Evolutionary conservation across 2,888 invertebrate species (phyloP).

Genomic region (Scotopteryx bipunctaria): DNA sequence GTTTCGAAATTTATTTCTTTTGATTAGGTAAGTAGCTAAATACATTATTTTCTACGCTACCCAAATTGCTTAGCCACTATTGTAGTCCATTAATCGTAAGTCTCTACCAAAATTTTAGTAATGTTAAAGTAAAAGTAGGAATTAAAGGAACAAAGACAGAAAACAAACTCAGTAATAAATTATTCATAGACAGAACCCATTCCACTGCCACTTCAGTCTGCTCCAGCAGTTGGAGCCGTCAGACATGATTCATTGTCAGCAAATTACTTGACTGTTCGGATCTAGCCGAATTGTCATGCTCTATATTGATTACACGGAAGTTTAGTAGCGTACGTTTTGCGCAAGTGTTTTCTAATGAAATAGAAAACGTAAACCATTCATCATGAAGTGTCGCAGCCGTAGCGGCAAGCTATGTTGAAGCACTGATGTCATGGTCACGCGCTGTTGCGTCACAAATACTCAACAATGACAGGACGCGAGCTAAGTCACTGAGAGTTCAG

Average conservation of each 20-base stretch:
- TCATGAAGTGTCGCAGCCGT: slow-evolving; percentile 56
- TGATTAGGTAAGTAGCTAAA: too few relatives aligned
- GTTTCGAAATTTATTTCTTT: too few relatives aligned
- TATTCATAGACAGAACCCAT: slow-evolving; percentile 31
- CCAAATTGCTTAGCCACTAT: too few relatives aligned
- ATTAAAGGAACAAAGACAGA: slow-evolving; percentile 9
- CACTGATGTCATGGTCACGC: slow-evolving; percentile 73
- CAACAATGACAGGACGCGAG: slow-evolving; percentile 36
- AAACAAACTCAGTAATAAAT: slow-evolving; percentile 26
- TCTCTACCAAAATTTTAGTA: too few relatives aligned
- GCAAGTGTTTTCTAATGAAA: slow-evolving; percentile 49
- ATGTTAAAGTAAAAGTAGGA: background rate
- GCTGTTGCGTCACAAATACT: slow-evolving; percentile 61
- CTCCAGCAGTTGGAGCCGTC: slow-evolving; percentile 31
- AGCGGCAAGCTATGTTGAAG: slow-evolving; percentile 50
- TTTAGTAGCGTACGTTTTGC: slow-evolving; percentile 29
- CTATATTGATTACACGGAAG: slow-evolving; percentile 33
- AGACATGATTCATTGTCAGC: slow-evolving; percentile 37
- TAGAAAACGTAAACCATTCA: slow-evolving; percentile 54
- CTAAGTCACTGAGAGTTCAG: slow-evolving; percentile 34
- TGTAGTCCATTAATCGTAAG: too few relatives aligned
- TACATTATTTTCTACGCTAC: too few relatives aligned
- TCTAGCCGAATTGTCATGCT: slow-evolving; percentile 26
- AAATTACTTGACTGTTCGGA: slow-evolving; percentile 28
- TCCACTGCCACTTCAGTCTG: slow-evolving; percentile 22